Conservation (phyloP, 2,888 invertebrate genomes). For the Biston betularia region DNA sequence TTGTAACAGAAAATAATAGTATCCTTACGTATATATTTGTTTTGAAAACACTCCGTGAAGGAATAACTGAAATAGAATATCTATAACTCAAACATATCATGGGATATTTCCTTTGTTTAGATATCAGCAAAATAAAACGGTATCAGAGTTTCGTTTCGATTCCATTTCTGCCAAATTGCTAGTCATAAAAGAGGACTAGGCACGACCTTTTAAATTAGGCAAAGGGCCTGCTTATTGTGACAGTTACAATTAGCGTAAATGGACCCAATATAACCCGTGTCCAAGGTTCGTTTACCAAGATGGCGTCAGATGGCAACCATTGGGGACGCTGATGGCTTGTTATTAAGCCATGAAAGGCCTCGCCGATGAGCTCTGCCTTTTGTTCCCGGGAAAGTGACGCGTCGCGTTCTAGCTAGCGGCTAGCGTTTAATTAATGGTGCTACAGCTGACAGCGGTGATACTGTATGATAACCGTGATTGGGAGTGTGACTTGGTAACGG, state of each 20-base stretch:
- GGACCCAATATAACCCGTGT: constrained; percentile 54
- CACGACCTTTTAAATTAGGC: constrained; percentile 31
- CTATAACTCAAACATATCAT: constrained; percentile 15
- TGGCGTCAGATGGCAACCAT: constrained; percentile 54
- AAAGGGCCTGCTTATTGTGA: constrained; percentile 46
- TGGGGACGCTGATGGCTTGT: constrained; percentile 53
- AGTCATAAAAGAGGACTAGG: constrained; percentile 21
- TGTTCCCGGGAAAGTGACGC: constrained; percentile 56
- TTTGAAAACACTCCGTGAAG: constrained; percentile 5
- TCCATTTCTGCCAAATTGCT: constrained; percentile 8
- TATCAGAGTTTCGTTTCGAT: constrained; percentile 1
- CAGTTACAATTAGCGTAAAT: constrained; percentile 65
- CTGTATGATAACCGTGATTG: constrained; percentile 38
- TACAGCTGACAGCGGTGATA: constrained; percentile 28
- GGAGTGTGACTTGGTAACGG: constrained; percentile 34
- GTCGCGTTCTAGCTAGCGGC: constrained; percentile 35
- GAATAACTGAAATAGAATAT: constrained; percentile 15
- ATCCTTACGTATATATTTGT: constrained; percentile 6
- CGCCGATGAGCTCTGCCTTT: constrained; percentile 52
- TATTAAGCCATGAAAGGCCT: constrained; percentile 60
- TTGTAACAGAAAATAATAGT: background rate
- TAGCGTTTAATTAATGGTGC: constrained; percentile 52
- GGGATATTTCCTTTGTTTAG: constrained; percentile 11
- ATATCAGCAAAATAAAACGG: background rate
- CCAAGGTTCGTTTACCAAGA: constrained; percentile 53